Conservation (phyloP, 2,888 invertebrate species). For the Galerucella calmariensis region DNA sequence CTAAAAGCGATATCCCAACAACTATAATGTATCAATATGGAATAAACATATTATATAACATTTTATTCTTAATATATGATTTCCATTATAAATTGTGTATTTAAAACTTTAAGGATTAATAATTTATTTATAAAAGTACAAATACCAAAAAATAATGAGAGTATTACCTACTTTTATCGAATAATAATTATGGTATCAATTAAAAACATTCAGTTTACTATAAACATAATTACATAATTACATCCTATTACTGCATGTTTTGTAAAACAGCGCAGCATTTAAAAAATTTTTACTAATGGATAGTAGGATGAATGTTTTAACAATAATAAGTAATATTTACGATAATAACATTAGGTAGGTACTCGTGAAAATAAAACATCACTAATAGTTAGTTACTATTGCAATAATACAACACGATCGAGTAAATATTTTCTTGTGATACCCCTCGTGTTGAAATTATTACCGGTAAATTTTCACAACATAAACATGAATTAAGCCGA, state of each 20-base stretch:
- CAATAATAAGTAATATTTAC: neutral
- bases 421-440: too few relatives aligned
- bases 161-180: neutral
- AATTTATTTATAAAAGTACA: neutral
- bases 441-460: too few relatives aligned
- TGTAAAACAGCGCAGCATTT: neutral
- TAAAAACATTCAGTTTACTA: neutral
- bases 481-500: too few relatives aligned
- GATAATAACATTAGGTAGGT: too few relatives aligned
- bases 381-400: neutral
- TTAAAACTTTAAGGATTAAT: too few relatives aligned
- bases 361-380: neutral
- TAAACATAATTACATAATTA: neutral
- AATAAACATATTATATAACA: too few relatives aligned
- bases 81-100: too few relatives aligned
- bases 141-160: neutral
- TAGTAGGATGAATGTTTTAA: neutral
- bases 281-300: neutral
- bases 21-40: too few relatives aligned
- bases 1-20: too few relatives aligned
- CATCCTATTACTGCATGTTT: neutral
- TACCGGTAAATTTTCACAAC: too few relatives aligned
- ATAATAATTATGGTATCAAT: neutral
- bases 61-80: too few relatives aligned
- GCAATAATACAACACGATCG: too few relatives aligned